phyloP scores from a whole-genome alignment of 1,140 invertebrate species.

The Paraescarpia echinospica region DNA sequence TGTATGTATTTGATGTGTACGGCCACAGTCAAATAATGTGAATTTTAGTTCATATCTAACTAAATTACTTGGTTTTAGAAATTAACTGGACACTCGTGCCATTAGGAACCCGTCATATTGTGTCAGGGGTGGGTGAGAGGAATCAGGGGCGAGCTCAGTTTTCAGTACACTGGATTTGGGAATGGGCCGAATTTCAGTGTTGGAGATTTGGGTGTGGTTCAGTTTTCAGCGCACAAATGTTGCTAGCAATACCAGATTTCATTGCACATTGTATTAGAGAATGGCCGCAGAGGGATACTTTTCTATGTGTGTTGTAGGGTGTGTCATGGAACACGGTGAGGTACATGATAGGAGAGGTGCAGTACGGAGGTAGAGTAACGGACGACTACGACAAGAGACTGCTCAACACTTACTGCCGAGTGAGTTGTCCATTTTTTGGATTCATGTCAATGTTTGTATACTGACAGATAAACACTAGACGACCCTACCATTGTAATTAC shows the following conservation, averaged over 20 bases:
- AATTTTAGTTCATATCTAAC: not conserved
- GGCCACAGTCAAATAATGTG: not conserved
- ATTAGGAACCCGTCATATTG: too few species aligned
- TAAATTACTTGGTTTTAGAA: not conserved
- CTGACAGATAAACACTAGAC: not conserved
- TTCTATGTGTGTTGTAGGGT: conserved; percentile 41
- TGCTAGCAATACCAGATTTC: too few species aligned
- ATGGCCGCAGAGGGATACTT: too few species aligned
- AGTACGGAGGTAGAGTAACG: conserved; percentile 58
- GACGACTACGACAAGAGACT: conserved; percentile 56
- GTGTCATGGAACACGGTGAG: conserved; percentile 55
- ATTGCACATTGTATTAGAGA: too few species aligned
- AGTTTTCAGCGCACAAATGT: too few species aligned
- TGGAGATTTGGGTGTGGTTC: too few species aligned
- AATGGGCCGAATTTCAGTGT: too few species aligned
- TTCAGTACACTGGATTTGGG: too few species aligned
- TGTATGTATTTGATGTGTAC: too few species aligned
- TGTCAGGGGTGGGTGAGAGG: too few species aligned
- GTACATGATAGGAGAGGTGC: conserved; percentile 56
- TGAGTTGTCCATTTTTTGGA: not conserved
- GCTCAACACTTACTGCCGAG: conserved; percentile 73
- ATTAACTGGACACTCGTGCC: not conserved
- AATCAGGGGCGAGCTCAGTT: too few species aligned
- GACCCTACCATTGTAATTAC: not conserved
- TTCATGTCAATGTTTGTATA: not conserved